phyloP scores from a whole-genome alignment of 2,113 vertebrate species.

The Isichthys henryi region DNA sequence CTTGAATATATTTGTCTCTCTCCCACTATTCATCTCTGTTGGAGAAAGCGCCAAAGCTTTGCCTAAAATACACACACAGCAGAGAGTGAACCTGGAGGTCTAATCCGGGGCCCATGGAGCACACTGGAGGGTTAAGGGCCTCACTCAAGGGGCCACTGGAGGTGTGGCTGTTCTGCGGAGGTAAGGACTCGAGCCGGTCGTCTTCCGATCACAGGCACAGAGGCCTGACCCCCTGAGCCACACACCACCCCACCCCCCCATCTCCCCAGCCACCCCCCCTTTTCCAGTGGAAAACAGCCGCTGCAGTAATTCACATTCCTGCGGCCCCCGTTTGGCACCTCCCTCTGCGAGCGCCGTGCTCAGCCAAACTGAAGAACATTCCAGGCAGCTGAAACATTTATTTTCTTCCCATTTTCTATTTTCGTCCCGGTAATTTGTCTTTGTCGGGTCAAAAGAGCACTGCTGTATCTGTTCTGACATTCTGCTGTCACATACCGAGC shows the following conservation, averaged over 20 bases:
- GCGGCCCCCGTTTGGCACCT: constrained; percentile 6
- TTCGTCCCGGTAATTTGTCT: background rate
- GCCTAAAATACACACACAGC: too few relatives aligned
- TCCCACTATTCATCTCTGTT: too few relatives aligned
- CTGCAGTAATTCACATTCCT: constrained; percentile 17
- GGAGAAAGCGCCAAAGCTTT: too few relatives aligned
- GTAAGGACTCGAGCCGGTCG: too few relatives aligned
- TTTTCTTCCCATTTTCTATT: constrained; percentile 12
- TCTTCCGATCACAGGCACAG: too few relatives aligned
- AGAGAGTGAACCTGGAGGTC: too few relatives aligned
- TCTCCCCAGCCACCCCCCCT: background rate
- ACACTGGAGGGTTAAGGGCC: too few relatives aligned
- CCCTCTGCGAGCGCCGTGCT: background rate
- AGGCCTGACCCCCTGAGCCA: background rate
- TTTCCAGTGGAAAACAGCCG: constrained; percentile 5
- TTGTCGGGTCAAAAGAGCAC: background rate
- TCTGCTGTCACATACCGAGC: background rate
- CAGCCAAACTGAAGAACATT: constrained; percentile 11
- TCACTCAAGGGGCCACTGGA: background rate
- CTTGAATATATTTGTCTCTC: too few relatives aligned
- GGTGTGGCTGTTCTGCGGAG: background rate
- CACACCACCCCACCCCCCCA: background rate
- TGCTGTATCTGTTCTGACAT: background rate
- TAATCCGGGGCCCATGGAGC: too few relatives aligned
- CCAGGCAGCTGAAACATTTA: background rate